Conservation (phyloP, 2,113 vertebrate genomes). For the Epinephelus cyanopodus region DNA sequence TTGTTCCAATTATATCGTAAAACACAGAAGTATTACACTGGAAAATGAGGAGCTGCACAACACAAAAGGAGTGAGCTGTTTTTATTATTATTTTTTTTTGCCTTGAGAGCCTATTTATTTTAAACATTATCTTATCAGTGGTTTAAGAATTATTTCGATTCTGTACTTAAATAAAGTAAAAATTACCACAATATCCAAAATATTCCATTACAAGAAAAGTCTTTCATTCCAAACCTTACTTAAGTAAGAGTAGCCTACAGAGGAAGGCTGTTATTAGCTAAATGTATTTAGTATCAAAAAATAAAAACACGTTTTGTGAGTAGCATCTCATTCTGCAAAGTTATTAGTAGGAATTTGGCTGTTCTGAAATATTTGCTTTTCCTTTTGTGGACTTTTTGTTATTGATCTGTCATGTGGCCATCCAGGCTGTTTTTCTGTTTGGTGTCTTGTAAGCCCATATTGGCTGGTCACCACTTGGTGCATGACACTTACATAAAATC, state of each 20-base stretch:
- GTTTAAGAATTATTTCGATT: neutral
- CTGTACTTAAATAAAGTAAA: neutral
- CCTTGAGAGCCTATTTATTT: neutral
- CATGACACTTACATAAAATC: no score
- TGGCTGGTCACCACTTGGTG: no score
- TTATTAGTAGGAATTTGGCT: no score
- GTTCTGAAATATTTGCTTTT: no score
- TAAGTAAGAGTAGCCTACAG: neutral
- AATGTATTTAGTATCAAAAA: no score
- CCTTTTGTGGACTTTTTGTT: no score
- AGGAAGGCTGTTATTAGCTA: neutral
- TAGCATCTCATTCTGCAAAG: no score
- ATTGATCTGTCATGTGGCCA: no score
- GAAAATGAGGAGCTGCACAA: neutral
- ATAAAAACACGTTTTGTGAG: no score
- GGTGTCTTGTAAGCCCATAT: no score
- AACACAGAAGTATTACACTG: neutral
- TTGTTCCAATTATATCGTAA: neutral
- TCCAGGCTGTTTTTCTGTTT: no score
- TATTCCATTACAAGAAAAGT: no score
- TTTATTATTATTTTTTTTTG: neutral
- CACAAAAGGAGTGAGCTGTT: neutral
- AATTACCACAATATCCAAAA: neutral
- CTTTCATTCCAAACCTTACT: neutral
- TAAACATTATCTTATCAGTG: neutral